phyloP scores from a whole-genome alignment of 2,113 vertebrate species.

The Fregetta grallaria region DNA sequence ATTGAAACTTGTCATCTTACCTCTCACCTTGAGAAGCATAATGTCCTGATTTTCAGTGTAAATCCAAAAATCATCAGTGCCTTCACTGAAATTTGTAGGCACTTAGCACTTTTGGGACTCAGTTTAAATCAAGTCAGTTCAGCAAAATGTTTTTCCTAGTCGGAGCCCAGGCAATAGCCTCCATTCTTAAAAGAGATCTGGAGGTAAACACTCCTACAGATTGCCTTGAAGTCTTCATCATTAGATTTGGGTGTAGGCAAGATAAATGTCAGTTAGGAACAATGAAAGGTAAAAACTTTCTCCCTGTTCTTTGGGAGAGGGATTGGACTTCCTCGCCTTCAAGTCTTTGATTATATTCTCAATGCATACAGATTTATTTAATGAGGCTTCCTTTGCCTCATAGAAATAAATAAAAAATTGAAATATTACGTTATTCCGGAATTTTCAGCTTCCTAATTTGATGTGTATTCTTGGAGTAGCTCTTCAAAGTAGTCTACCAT shows the following conservation, averaged over 20 bases:
- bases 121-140: neutral
- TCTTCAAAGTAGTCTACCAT: neutral
- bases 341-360: neutral
- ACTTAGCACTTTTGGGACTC: neutral
- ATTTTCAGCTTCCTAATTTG: neutral
- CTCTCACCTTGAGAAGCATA: neutral
- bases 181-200: neutral
- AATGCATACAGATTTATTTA: neutral
- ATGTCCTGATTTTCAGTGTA: neutral
- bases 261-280: neutral
- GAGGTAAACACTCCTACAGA: neutral
- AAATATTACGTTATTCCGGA: neutral
- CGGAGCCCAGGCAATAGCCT: neutral
- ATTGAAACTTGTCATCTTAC: neutral
- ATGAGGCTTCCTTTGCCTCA: neutral
- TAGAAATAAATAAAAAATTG: neutral
- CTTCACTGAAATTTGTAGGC: neutral
- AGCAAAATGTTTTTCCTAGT: neutral
- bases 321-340: neutral
- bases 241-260: neutral
- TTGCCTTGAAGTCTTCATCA: neutral
- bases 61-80: neutral
- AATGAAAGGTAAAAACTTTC: neutral
- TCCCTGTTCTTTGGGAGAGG: neutral
- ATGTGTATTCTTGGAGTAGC: neutral